These are phyloP conservation scores for Actenoides hombroni DNA, from an alignment of 2,113 vertebrate species.

Conservation along the genomic window DNA sequence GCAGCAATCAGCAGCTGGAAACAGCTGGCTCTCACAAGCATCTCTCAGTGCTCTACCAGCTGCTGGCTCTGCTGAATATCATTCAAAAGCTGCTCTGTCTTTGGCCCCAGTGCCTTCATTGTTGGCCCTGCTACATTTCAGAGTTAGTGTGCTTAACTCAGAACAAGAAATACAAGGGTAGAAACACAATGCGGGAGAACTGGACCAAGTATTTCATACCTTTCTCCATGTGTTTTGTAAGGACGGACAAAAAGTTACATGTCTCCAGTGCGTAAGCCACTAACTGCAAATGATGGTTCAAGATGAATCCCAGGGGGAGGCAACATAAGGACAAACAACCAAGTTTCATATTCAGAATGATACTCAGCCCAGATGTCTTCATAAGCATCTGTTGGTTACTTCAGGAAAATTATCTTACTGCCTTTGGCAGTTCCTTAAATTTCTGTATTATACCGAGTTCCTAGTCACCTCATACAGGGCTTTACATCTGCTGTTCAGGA, in stretches of 20 bases:
- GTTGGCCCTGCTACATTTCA: background rate
- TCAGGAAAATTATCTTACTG: background rate
- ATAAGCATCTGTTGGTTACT: background rate
- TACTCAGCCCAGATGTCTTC: background rate
- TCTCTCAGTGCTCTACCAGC: background rate
- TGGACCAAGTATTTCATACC: background rate
- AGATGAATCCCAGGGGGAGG: background rate
- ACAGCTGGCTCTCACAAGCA: background rate
- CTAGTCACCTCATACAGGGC: background rate
- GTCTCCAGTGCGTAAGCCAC: background rate
- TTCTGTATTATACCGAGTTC: background rate
- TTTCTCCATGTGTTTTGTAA: background rate
- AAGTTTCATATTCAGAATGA: background rate
- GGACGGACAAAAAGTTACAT: background rate
- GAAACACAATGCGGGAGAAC: background rate
- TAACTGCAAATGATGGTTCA: background rate
- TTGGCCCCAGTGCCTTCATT: background rate
- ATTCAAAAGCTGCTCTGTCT: background rate
- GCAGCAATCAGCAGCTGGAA: constrained; percentile 28
- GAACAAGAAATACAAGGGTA: background rate
- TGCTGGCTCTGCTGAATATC: background rate
- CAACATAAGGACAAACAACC: background rate
- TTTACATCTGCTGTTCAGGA: background rate
- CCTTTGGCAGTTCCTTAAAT: background rate
- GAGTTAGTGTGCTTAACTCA: background rate